Evolutionary conservation across 2,797 vertebrate genomes (phyloP).

Genomic region (Spheniscus humboldti): DNA sequence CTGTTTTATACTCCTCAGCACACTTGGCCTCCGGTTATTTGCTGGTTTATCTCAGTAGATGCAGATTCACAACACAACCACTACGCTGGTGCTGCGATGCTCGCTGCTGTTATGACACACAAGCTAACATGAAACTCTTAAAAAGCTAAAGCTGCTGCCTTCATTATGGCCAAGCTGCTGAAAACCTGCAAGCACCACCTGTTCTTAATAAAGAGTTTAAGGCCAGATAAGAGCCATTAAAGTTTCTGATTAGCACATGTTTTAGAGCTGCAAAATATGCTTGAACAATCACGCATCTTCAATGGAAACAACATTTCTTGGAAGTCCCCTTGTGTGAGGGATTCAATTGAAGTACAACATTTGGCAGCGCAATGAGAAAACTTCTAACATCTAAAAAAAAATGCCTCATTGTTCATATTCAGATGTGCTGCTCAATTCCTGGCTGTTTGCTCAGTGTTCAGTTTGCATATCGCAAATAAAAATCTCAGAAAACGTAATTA

Average conservation of each 20-base stretch:
- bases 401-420: neutral
- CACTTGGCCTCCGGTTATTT: neutral
- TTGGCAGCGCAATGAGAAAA: neutral
- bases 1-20: neutral
- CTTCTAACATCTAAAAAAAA: neutral
- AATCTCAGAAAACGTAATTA: constrained; percentile 1
- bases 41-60: neutral
- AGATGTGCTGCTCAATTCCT: neutral
- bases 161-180: neutral
- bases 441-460: neutral
- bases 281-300: neutral
- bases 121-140: neutral
- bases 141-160: neutral
- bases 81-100: neutral
- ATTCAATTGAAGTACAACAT: neutral
- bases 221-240: neutral
- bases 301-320: neutral
- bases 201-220: neutral
- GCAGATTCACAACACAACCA: neutral
- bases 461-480: neutral
- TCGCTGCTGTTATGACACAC: neutral
- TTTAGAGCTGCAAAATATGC: neutral
- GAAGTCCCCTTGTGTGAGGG: neutral
- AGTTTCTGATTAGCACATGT: neutral
- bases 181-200: neutral